Evolutionary conservation across 1,140 invertebrate genomes (phyloP).

Genomic region (Ctenoplectra terminalis): DNA sequence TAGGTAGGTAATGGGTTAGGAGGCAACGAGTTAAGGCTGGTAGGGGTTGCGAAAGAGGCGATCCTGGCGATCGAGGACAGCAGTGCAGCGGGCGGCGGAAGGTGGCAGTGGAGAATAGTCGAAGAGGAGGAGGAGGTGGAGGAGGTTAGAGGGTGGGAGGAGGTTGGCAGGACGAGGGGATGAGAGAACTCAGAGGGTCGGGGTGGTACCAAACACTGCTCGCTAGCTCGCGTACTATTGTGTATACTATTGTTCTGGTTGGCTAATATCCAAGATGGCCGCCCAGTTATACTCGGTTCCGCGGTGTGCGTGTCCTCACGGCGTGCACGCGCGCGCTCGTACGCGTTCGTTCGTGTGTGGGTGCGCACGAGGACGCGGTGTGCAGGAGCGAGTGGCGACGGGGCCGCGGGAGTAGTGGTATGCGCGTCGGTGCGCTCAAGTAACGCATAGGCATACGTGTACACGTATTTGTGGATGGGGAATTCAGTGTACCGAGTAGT

Average conservation of each 20-base stretch:
- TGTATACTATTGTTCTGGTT: slow-evolving; percentile 82
- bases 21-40: slow-evolving; percentile 43
- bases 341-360: not conserved
- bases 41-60: slow-evolving; percentile 45
- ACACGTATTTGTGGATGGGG: slow-evolving; percentile 69
- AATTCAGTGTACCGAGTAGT: slow-evolving; percentile 70
- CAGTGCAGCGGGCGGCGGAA: slow-evolving; percentile 34
- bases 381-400: slow-evolving; percentile 29
- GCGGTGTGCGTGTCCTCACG: slow-evolving; percentile 63
- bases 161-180: slow-evolving; percentile 26
- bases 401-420: slow-evolving; percentile 12
- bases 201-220: slow-evolving; percentile 77
- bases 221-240: slow-evolving; percentile 79
- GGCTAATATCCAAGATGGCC: slow-evolving; percentile 83
- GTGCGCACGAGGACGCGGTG: not conserved
- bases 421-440: slow-evolving; percentile 53
- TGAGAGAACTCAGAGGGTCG: slow-evolving; percentile 46
- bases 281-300: slow-evolving; percentile 76
- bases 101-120: slow-evolving; percentile 52
- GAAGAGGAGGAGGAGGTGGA: slow-evolving; percentile 9
- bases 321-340: slow-evolving; percentile 37
- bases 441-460: slow-evolving; percentile 55
- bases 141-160: slow-evolving; percentile 29
- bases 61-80: slow-evolving; percentile 50
- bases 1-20: slow-evolving; percentile 34